These are phyloP conservation scores for Palaemon carinicauda DNA, from an alignment of 1,140 invertebrate genomes.

Conservation along the genomic window DNA sequence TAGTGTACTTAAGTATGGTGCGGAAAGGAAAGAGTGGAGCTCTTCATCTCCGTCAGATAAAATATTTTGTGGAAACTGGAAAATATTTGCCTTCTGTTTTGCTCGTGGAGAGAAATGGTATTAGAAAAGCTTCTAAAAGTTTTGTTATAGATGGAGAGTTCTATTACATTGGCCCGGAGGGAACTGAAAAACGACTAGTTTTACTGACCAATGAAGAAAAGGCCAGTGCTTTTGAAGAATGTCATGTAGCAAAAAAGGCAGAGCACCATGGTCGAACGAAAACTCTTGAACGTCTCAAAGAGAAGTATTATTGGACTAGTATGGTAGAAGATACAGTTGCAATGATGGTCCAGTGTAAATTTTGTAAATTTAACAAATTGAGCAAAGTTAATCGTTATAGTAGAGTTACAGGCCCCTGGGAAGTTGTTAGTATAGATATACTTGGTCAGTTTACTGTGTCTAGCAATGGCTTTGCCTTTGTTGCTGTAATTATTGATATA, in stretches of 20 bases:
- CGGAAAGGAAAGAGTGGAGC: conserved; percentile 28
- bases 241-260: conserved; percentile 28
- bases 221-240: conserved; percentile 35
- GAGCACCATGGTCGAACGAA: conserved; percentile 41
- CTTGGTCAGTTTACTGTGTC: conserved; percentile 36
- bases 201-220: conserved; percentile 42
- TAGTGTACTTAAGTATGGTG: not conserved
- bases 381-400: conserved; percentile 26
- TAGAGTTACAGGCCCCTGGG: conserved; percentile 37
- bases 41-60: conserved; percentile 27
- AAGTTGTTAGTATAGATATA: conserved; percentile 42
- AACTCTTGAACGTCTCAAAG: conserved; percentile 27
- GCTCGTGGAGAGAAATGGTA: conserved; percentile 33
- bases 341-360: conserved; percentile 42
- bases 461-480: conserved; percentile 11
- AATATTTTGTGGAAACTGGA: conserved; percentile 35
- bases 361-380: conserved; percentile 39
- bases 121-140: conserved; percentile 27
- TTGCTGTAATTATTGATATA: conserved; percentile 44
- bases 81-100: conserved; percentile 29
- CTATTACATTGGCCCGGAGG: conserved; percentile 28
- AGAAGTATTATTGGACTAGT: conserved; percentile 45
- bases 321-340: conserved; percentile 46
- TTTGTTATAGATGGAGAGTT: conserved; percentile 24
- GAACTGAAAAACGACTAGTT: conserved; percentile 23